A percentile compares a stretch with the other conserved stretches of the same genome.
Conservation (phyloP, 35 echinoderm and acorn worm species). For the Holothuria glaberrima region DNA sequence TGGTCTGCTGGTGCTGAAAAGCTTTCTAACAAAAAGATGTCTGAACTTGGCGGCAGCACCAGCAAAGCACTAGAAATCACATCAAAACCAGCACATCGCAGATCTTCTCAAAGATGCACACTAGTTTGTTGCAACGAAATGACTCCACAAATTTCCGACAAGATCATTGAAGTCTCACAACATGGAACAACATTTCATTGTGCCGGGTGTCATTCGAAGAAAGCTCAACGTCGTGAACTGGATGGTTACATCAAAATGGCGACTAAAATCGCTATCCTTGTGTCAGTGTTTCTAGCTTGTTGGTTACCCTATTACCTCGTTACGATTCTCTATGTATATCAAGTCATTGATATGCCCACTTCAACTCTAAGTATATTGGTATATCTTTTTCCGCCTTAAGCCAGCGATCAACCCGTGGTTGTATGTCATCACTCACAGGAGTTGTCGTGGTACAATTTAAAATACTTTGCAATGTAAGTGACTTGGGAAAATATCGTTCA, state of each 20-base stretch:
- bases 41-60: not conserved
- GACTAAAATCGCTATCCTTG: not conserved
- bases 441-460: not conserved
- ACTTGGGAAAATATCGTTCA: no score
- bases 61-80: not conserved
- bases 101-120: not conserved
- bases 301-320: constrained; percentile 7
- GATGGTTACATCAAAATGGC: constrained; percentile 21
- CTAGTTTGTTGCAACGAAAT: not conserved
- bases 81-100: not conserved
- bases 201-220: not conserved
- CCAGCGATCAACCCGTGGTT: not conserved
- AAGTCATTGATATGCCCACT: not conserved
- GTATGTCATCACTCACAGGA: not conserved
- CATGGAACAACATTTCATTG: not conserved
- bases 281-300: constrained; percentile 14
- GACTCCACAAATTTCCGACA: not conserved
- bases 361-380: not conserved
- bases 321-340: not conserved
- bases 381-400: not conserved
- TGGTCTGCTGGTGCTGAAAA: no score
- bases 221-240: not conserved
- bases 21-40: no score
- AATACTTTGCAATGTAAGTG: not conserved
- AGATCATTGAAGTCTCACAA: not conserved